Evolutionary conservation across 2,888 invertebrate species (phyloP).

Genomic region (Scelioninae gen. 1): DNA sequence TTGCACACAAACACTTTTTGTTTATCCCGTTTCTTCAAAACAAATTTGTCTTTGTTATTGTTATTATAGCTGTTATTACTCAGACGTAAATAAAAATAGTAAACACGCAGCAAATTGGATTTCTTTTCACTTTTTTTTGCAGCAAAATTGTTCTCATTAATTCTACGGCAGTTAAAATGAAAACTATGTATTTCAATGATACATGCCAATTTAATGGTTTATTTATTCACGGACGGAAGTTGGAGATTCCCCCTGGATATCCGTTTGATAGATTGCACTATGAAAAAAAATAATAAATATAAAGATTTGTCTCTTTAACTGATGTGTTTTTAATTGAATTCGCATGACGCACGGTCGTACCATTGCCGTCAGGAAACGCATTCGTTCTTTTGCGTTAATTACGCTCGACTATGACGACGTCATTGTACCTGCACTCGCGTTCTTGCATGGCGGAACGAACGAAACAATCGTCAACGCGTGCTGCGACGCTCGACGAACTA

Average conservation of each 20-base stretch:
- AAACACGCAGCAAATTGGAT: background rate
- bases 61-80: too few relatives aligned
- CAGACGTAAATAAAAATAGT: too few relatives aligned
- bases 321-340: slow-evolving; percentile 66
- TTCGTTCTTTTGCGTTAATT: slow-evolving; percentile 65
- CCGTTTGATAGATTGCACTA: slow-evolving; percentile 14
- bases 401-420: slow-evolving; percentile 58
- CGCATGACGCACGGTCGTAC: slow-evolving; percentile 54
- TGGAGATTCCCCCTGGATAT: slow-evolving; percentile 18
- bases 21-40: background rate
- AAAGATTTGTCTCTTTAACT: slow-evolving; percentile 56
- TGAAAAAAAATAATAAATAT: slow-evolving; percentile 37
- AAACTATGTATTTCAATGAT: background rate
- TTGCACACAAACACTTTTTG: background rate
- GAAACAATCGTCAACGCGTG: slow-evolving; percentile 68
- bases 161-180: too few relatives aligned
- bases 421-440: slow-evolving; percentile 59
- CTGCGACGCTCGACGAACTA: slow-evolving; percentile 59
- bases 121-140: background rate
- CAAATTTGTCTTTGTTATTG: background rate
- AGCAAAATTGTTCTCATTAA: too few relatives aligned
- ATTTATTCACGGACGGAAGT: slow-evolving; percentile 27
- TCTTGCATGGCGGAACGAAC: slow-evolving; percentile 58
- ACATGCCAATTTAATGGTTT: background rate
- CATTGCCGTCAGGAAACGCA: slow-evolving; percentile 53